Evolutionary conservation across 2,797 vertebrate species (phyloP).

Genomic region (Hephaestus fuliginosus): DNA sequence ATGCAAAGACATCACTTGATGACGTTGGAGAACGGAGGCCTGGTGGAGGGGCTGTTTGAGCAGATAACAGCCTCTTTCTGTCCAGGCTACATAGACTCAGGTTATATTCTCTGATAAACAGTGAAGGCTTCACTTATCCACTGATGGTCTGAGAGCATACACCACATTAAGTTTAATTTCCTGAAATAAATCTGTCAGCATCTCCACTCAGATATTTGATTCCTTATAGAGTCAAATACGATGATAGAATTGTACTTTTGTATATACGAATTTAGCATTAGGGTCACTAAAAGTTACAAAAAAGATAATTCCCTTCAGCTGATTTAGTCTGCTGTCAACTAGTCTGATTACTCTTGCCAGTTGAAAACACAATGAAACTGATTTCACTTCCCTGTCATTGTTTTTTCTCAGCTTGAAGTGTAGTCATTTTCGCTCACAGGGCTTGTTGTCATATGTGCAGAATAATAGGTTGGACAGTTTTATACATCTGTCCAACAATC

Average conservation of each 20-base stretch:
- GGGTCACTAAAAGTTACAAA: background rate
- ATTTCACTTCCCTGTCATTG: constrained; percentile 2
- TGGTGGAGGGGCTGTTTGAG: constrained; percentile 22
- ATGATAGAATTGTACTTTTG: background rate
- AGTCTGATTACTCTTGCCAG: background rate
- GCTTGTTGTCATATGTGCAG: background rate
- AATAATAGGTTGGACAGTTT: background rate
- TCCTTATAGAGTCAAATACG: background rate
- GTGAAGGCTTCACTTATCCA: background rate
- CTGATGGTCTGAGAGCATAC: background rate
- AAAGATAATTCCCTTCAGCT: background rate
- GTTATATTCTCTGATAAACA: background rate
- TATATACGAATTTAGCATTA: background rate
- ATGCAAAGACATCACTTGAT: constrained; percentile 51
- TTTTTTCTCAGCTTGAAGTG: background rate
- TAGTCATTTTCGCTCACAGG: background rate
- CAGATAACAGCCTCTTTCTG: constrained; percentile 18
- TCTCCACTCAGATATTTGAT: background rate
- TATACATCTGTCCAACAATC: background rate
- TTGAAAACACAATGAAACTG: background rate
- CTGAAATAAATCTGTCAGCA: background rate
- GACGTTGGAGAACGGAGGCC: constrained; percentile 31
- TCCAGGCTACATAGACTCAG: constrained; percentile 8
- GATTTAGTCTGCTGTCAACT: background rate
- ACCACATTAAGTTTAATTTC: background rate